Evolutionary conservation across 2,797 vertebrate genomes (phyloP), one percentile per base, ranked within the genome.

Genomic region (Remorina albescens): DNA sequence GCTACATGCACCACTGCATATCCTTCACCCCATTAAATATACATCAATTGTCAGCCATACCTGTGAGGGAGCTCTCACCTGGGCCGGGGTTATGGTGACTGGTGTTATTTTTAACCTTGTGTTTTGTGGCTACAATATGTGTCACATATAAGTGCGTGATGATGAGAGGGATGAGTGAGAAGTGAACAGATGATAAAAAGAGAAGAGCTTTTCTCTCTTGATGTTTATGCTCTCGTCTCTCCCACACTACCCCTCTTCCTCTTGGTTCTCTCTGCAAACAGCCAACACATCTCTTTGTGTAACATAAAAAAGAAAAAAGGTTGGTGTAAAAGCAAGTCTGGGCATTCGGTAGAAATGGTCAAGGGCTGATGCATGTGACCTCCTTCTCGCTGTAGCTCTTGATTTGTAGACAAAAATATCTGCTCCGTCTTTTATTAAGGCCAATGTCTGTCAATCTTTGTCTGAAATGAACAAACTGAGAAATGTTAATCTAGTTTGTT

Each of bases 11-110:
- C 83, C 82, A 62, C 89, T 76, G 79, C 84, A 84, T 90, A 91
- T 89, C 83, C 87, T 88, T 93, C 79, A 79, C 87, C 90, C 88
- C 90, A 92, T 95, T 93, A 94, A 94, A 93, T 89, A 94, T 93
- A 90, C 90, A 93, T 94, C 84, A 82, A 78, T 79, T 85, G 86
- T 81, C 81, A 80, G 80, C 44, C 67, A 50, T 83, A 83, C 83
- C 82, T 88, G 81, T 78, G 81, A 86, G 88, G 84, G 73, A 63
- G 55, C 63, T 46, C 80, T 91, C 86, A 91, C 87, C 89, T 82
- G 84, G 81, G 85, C 75, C 82, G 87, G 89, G 80, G 86, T 88
- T 71, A 68, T 28, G 0, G 46, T 53, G 72, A 73, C 78, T 72
- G 70, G 62, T 86, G 84, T 83, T 90, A 85, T 88, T 91, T 90